phyloP scores from a whole-genome alignment of 2,888 invertebrate species.

The Cephus pygmeus region DNA sequence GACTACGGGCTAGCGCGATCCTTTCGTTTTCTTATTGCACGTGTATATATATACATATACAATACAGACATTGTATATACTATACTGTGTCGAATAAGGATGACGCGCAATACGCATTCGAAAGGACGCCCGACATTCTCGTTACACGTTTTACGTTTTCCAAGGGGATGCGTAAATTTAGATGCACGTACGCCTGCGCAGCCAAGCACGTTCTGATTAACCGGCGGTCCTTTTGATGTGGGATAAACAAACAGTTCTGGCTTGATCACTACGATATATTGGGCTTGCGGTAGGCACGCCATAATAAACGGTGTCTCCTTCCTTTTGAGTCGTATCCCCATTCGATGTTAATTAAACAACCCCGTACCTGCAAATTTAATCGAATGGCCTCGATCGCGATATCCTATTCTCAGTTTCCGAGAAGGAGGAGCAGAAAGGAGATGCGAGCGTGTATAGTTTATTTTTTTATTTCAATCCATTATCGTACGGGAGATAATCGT shows the following conservation, averaged over 20 bases:
- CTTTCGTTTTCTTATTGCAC: neutral
- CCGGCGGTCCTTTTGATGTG: conserved; percentile 55
- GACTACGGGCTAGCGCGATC: neutral
- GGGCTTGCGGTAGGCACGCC: conserved; percentile 27
- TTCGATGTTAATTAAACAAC: conserved; percentile 41
- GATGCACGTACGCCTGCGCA: conserved; percentile 9
- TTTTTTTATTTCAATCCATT: neutral
- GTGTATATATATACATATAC: too few relatives aligned
- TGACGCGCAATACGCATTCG: neutral
- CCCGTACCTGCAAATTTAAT: neutral
- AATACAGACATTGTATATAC: too few relatives aligned
- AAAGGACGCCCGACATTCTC: neutral
- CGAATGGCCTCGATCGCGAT: neutral
- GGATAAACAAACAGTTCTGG: conserved; percentile 52
- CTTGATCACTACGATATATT: conserved; percentile 48
- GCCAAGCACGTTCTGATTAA: conserved; percentile 50
- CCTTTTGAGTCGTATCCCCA: conserved; percentile 29
- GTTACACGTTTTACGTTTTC: neutral
- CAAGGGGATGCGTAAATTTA: neutral
- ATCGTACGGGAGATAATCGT: neutral
- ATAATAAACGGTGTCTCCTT: conserved; percentile 43
- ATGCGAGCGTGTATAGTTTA: neutral
- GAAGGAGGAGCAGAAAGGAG: neutral
- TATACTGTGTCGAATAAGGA: neutral
- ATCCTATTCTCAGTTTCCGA: neutral